Percentiles rank a stretch among this genome's conserved stretches.
phyloP scores from a whole-genome alignment of 2,797 vertebrate genomes.

The Ispidina lecontei region DNA sequence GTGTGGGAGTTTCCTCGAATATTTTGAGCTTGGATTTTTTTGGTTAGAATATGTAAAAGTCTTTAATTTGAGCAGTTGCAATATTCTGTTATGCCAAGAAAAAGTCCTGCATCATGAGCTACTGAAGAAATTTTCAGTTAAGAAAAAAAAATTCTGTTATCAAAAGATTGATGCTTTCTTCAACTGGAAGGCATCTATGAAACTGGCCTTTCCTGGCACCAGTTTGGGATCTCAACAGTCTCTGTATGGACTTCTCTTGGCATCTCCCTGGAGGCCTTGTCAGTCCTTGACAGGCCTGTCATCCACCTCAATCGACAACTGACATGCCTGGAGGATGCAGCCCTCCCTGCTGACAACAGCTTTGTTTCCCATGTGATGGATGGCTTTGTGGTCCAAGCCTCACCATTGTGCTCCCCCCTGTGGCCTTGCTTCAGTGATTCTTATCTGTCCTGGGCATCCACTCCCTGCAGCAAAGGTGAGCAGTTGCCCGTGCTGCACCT shows the following conservation, averaged over 20 bases:
- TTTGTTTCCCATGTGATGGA: constrained; percentile 90
- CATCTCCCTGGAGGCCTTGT: constrained; percentile 27
- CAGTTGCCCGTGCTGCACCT: constrained; percentile 33
- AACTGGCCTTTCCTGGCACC: neutral
- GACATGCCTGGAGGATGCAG: constrained; percentile 82
- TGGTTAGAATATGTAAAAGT: neutral
- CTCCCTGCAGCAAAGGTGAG: constrained; percentile 72
- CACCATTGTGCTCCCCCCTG: constrained; percentile 77
- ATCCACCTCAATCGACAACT: constrained; percentile 50
- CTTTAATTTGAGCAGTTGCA: neutral
- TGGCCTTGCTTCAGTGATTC: constrained; percentile 77
- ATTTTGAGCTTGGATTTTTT: neutral
- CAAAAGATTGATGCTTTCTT: neutral
- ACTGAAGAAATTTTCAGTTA: neutral
- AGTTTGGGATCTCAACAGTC: fast-evolving
- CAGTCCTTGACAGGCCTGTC: constrained; percentile 41
- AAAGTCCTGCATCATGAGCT: neutral
- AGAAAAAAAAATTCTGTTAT: neutral
- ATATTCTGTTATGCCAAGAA: neutral
- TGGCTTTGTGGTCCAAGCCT: constrained; percentile 79
- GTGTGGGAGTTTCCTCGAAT: neutral
- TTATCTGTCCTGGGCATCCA: constrained; percentile 76
- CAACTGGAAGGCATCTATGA: neutral
- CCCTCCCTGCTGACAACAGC: constrained; percentile 81
- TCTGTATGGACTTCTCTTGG: neutral